Conservation (phyloP, 2,113 vertebrate species). For the Sterrhoptilus dennistouni region DNA sequence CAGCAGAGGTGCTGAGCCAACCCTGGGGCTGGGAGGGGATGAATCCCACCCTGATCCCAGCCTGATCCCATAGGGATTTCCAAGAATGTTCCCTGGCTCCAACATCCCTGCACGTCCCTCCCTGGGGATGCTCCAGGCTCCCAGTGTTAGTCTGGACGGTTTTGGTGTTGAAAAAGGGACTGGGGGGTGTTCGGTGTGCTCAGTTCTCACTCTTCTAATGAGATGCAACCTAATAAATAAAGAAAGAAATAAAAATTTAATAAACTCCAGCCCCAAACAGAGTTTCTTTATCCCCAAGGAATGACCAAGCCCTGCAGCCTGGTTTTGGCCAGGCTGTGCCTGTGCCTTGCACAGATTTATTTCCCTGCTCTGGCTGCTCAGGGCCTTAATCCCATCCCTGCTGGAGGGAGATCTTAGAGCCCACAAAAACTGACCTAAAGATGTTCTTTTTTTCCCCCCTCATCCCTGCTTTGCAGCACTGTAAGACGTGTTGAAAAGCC, state of each 20-base stretch:
- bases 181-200: not conserved
- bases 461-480: not conserved
- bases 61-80: fast-evolving
- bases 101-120: fast-evolving
- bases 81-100: not conserved
- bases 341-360: not conserved
- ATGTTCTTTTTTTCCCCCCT: not conserved
- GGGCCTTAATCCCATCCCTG: not conserved
- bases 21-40: fast-evolving
- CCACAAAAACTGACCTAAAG: not conserved
- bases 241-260: no score
- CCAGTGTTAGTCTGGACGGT: not conserved
- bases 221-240: not conserved
- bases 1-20: not conserved
- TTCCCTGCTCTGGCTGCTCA: not conserved
- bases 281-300: not conserved
- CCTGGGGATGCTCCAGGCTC: not conserved
- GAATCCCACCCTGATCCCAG: not conserved
- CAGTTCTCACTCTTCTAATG: not conserved
- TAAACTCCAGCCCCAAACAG: not conserved
- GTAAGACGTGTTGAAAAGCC: not conserved
- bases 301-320: not conserved
- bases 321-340: not conserved
- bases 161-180: not conserved
- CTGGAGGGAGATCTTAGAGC: not conserved